Conservation (phyloP, 2,888 invertebrate species). For the Caenorhabditis sulstoni region DNA sequence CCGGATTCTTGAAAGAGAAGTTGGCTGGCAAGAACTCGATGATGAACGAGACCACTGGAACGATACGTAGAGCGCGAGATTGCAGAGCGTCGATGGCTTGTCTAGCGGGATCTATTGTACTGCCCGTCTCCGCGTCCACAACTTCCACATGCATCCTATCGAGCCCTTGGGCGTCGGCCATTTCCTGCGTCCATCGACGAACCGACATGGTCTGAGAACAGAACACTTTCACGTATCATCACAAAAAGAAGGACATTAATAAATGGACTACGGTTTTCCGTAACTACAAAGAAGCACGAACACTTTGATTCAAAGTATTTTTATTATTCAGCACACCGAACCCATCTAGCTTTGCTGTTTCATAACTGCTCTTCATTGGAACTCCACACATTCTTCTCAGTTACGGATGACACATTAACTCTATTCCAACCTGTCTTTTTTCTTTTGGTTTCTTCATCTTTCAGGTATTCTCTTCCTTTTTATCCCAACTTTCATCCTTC, state of each 20-base stretch:
- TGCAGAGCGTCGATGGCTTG: slow-evolving; percentile 79
- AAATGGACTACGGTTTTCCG: too few relatives aligned
- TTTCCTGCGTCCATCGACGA: slow-evolving; percentile 74
- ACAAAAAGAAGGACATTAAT: too few relatives aligned
- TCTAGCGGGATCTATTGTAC: slow-evolving; percentile 77
- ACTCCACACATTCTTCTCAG: too few relatives aligned
- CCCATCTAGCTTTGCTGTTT: too few relatives aligned
- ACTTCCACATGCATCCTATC: slow-evolving; percentile 75
- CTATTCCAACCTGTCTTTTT: too few relatives aligned
- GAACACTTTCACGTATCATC: too few relatives aligned
- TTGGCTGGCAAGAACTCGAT: slow-evolving; percentile 76
- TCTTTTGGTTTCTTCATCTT: too few relatives aligned
- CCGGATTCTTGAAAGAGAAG: slow-evolving; percentile 73
- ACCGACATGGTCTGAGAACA: slow-evolving; percentile 73
- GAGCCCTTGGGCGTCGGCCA: slow-evolving; percentile 73
- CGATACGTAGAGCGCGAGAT: slow-evolving; percentile 76
- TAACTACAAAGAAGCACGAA: too few relatives aligned
- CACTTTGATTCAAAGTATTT: too few relatives aligned
- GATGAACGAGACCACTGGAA: slow-evolving; percentile 77
- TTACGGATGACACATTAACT: too few relatives aligned
- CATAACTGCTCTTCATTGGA: too few relatives aligned
- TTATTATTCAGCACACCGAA: too few relatives aligned
- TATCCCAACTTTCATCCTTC: slow-evolving; percentile 1
- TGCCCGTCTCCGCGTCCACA: slow-evolving; percentile 78
- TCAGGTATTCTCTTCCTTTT: slow-evolving; percentile 23